Evolutionary conservation across 2,113 vertebrate genomes (phyloP), one percentile per base, ranked within the genome.

Genomic region (Leptosomus discolor): DNA sequence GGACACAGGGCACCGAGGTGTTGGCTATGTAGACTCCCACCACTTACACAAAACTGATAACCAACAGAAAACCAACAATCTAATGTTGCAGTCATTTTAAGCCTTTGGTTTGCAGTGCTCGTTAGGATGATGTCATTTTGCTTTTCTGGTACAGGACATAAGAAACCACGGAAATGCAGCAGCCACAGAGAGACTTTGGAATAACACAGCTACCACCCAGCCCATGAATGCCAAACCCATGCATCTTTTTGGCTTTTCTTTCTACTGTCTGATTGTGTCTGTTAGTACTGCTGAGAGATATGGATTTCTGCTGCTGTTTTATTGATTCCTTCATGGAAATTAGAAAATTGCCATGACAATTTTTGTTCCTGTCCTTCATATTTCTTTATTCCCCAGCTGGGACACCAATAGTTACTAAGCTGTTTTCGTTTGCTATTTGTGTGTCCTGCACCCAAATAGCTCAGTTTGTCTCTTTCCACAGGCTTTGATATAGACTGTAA

Each of bases 1-100:
- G 5, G 17, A 36, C 29, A n/a, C 14, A 57, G 11, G 9, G 5
- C 5, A 39, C 10, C 7, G 5, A 36, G 5, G 1, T 26, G 2
- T 24, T 57, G 11, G 6, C 13, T 61, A 8, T 11, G 14, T 21
- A 74, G 58, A 5, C 6, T 83, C 17, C 3, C 3, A 63, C 6
- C 21, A 21, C 14, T 70, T 50, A 8, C 14, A 53, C 12, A 45
- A 77, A 69, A 48, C 9, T 54, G 6, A 37, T 39, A 86, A 43
- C 2, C 3, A 36, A 51, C 9, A 50, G 12, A 41, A 80, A 60
- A 46, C 2, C 19, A 48, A 20, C 10, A 64, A 19, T 57, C 22
- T 61, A 67, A 57, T 0, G 12, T 32, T 3, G 6, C 5, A 32
- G 13, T 37, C 5, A 9, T 50, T 69, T 46, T 57, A 53, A 61